Conservation (phyloP, 35 echinoderm and acorn worm genomes). For the Diadema setosum region DNA sequence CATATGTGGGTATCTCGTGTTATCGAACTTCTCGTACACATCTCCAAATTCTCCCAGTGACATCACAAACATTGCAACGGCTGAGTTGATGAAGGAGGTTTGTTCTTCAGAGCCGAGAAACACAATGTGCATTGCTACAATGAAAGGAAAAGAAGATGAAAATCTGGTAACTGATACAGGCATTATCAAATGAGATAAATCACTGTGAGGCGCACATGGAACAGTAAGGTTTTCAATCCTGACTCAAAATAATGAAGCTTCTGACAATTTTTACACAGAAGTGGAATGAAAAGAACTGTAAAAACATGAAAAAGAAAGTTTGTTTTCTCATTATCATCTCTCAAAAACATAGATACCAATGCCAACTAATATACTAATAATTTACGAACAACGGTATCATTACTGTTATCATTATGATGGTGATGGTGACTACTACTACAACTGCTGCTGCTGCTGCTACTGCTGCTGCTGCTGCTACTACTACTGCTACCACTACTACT, state of each 20-base stretch:
- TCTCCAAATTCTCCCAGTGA: constrained; percentile 91
- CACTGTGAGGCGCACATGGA: too few species aligned
- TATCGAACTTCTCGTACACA: constrained; percentile 79
- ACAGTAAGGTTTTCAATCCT: too few species aligned
- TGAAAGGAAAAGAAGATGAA: too few species aligned
- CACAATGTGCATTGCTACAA: constrained; percentile 86
- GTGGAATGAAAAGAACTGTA: too few species aligned
- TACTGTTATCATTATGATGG: neutral
- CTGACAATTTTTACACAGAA: too few species aligned
- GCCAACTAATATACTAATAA: neutral
- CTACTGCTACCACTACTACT: too few species aligned
- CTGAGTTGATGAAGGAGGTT: constrained; percentile 41
- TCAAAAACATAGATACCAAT: too few species aligned
- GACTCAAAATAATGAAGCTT: too few species aligned
- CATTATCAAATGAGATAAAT: too few species aligned
- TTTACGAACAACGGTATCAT: neutral
- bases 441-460: neutral
- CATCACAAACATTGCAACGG: constrained; percentile 83
- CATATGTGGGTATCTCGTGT: constrained; percentile 66
- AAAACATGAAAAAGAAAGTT: too few species aligned
- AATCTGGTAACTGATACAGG: too few species aligned
- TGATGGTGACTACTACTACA: neutral
- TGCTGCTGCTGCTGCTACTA: neutral
- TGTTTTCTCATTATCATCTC: too few species aligned
- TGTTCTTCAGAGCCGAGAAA: constrained; percentile 54